These are phyloP conservation scores for Neoniphon sammara DNA, from an alignment of 2,797 vertebrate genomes.

Conservation along the genomic window DNA sequence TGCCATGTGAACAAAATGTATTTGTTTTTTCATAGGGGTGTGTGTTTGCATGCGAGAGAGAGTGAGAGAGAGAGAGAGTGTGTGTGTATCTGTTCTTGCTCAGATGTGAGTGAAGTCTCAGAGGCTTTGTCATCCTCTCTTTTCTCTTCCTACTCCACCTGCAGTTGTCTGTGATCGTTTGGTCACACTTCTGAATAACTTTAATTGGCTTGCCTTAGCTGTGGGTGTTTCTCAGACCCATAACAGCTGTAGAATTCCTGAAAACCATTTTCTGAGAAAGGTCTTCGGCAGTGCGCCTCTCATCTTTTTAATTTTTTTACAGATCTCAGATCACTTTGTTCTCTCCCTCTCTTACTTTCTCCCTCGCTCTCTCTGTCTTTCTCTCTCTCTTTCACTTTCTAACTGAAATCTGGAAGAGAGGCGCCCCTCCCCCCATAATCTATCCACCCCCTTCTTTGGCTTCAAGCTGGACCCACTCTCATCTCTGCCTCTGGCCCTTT, in stretches of 20 bases:
- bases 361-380: slow-evolving; percentile 14
- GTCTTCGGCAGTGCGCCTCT: slow-evolving; percentile 58
- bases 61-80: slow-evolving; percentile 40
- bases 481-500: slow-evolving; percentile 79
- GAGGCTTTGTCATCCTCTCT: slow-evolving; percentile 63
- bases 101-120: slow-evolving; percentile 24
- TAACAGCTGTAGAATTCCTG: slow-evolving; percentile 55
- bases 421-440: slow-evolving; percentile 33
- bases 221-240: slow-evolving; percentile 71
- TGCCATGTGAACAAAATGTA: slow-evolving; percentile 54
- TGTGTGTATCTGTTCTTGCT: neutral
- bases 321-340: slow-evolving; percentile 31
- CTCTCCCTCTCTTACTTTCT: slow-evolving; percentile 25
- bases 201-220: slow-evolving; percentile 72
- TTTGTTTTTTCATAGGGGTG: slow-evolving; percentile 20
- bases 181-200: slow-evolving; percentile 76
- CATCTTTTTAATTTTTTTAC: slow-evolving; percentile 56
- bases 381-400: slow-evolving; percentile 1
- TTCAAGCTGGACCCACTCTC: slow-evolving; percentile 74
- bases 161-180: slow-evolving; percentile 71
- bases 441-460: slow-evolving; percentile 63
- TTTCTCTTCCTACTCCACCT: slow-evolving; percentile 71
- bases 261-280: slow-evolving; percentile 59
- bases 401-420: slow-evolving; percentile 54
- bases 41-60: slow-evolving; percentile 31